Conservation (phyloP, 2,888 invertebrate genomes). For the Carabus problematicus region DNA sequence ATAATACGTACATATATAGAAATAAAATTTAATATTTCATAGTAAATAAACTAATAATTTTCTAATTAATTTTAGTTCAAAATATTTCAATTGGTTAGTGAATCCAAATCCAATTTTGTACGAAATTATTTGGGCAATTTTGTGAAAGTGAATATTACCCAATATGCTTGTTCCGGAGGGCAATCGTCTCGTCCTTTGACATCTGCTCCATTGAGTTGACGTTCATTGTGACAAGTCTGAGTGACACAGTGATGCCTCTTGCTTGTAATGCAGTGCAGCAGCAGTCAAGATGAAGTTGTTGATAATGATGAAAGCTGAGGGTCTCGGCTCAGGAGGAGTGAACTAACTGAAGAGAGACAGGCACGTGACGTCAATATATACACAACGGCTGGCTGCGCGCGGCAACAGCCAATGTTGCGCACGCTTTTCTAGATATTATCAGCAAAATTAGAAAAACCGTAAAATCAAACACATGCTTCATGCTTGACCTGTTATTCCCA, state of each 20-base stretch:
- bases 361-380: conserved; percentile 27
- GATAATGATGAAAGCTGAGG: background rate
- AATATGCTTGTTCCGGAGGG: conserved; percentile 79
- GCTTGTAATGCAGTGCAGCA: conserved; percentile 4
- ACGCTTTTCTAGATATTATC: too few relatives aligned
- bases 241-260: conserved; percentile 4
- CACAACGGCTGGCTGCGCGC: background rate
- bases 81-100: too few relatives aligned
- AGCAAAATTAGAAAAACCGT: too few relatives aligned
- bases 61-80: too few relatives aligned
- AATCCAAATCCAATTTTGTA: too few relatives aligned
- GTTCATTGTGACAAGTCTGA: conserved; percentile 25
- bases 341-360: conserved; percentile 1
- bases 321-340: background rate
- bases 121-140: conserved; percentile 39
- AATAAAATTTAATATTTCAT: conserved; percentile 16
- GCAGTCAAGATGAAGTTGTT: conserved; percentile 4
- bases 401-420: too few relatives aligned
- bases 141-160: conserved; percentile 68
- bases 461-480: too few relatives aligned
- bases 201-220: conserved; percentile 65
- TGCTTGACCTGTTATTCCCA: too few relatives aligned
- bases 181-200: conserved; percentile 81
- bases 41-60: too few relatives aligned
- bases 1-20: conserved; percentile 12